Conservation (phyloP, 2,797 vertebrate species). For the Tamandua tetradactyla region DNA sequence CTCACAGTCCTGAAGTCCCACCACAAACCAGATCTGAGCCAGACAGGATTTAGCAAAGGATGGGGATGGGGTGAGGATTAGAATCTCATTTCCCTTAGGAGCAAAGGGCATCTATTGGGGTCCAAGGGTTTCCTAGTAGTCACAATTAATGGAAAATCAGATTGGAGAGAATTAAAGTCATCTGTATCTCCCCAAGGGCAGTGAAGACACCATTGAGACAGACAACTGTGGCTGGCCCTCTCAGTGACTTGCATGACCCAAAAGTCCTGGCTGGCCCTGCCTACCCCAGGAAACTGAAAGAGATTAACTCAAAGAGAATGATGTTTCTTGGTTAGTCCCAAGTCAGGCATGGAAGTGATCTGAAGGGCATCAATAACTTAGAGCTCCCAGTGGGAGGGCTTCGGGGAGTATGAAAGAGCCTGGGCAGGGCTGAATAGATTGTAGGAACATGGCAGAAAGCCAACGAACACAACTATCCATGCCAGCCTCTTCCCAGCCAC, state of each 20-base stretch:
- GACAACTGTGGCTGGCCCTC: neutral
- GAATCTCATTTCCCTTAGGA: neutral
- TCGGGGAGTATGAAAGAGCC: neutral
- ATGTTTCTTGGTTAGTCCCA: neutral
- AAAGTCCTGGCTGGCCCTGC: neutral
- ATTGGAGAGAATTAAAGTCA: neutral
- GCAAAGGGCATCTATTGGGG: neutral
- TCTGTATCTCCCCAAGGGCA: neutral
- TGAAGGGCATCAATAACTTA: neutral
- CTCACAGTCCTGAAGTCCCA: neutral
- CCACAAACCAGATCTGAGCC: neutral
- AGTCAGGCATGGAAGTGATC: neutral
- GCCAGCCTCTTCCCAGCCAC: neutral
- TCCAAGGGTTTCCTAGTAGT: neutral
- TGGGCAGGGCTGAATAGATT: neutral
- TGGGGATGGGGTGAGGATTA: neutral
- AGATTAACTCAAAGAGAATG: slow-evolving; percentile 12
- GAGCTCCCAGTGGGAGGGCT: neutral
- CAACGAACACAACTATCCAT: neutral
- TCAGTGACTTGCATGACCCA: neutral
- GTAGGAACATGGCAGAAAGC: neutral
- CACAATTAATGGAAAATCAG: neutral
- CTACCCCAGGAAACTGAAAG: slow-evolving; percentile 13
- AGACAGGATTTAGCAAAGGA: neutral
- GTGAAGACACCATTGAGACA: neutral